phyloP scores from a whole-genome alignment of 92 coral and sea anemone genomes.

The Heliopora coerulea region DNA sequence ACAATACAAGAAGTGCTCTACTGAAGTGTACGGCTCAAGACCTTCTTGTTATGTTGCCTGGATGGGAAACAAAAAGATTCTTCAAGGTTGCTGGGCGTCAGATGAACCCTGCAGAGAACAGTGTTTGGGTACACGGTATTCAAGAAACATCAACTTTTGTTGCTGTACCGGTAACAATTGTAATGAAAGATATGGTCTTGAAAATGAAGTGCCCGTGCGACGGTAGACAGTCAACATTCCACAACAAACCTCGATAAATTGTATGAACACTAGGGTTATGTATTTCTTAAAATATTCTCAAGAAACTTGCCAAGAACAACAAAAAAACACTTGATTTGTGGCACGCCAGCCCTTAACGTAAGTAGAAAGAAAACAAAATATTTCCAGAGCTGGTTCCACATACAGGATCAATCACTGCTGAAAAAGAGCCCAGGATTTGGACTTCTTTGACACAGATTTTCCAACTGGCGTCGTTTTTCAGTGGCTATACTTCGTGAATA shows the following conservation, averaged over 20 bases:
- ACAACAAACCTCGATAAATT: background rate
- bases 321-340: no score
- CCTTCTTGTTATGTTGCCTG: conserved; percentile 15
- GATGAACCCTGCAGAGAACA: background rate
- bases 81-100: conserved; percentile 34
- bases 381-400: no score
- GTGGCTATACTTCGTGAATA: no score
- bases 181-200: conserved; percentile 12
- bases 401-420: no score
- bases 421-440: no score
- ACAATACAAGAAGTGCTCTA: background rate
- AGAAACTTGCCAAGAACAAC: conserved; percentile 13
- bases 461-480: no score
- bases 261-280: background rate
- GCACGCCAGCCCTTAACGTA: no score
- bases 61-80: background rate
- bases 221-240: background rate
- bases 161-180: conserved; percentile 35
- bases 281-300: background rate
- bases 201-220: conserved; percentile 6
- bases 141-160: background rate
- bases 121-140: background rate
- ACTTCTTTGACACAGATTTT: no score
- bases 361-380: no score
- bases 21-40: background rate